Conservation (phyloP, 2,113 vertebrate species). For the Callionymus lyra region DNA sequence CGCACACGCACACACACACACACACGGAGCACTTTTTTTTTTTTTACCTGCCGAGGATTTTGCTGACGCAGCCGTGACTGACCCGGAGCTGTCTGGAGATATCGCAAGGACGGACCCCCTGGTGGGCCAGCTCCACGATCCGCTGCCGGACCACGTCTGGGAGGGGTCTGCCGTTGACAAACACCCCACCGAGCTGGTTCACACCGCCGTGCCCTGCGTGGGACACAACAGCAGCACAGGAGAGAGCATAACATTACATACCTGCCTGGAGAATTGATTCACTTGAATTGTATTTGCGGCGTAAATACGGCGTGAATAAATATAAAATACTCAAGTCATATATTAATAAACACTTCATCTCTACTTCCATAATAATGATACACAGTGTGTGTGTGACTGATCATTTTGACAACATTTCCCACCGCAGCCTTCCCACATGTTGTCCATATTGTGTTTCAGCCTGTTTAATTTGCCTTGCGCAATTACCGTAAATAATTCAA, state of each 20-base stretch:
- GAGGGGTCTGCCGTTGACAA: conserved; percentile 98
- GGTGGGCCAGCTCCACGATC: conserved; percentile 98
- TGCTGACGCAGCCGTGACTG: conserved; percentile 99
- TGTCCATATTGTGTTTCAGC: conserved; percentile 79
- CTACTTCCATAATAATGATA: neutral
- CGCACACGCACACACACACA: too few relatives aligned
- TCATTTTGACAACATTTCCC: conserved; percentile 28
- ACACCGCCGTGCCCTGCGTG: conserved; percentile 98
- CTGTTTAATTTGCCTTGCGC: conserved; percentile 83
- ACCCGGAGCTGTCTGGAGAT: conserved; percentile 97
- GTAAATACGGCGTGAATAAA: neutral
- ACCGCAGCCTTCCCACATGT: conserved; percentile 68
- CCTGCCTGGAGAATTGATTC: conserved; percentile 33
- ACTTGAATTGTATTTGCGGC: neutral
- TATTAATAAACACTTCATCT: neutral
- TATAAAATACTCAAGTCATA: neutral
- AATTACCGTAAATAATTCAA: conserved; percentile 91
- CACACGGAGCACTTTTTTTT: conserved; percentile 33
- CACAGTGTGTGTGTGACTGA: too few relatives aligned
- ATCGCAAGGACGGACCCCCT: conserved; percentile 97
- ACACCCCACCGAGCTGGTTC: conserved; percentile 99
- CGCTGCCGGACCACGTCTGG: conserved; percentile 98
- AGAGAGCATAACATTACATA: conserved; percentile 73
- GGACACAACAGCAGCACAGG: conserved; percentile 67
- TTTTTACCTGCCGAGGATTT: conserved; percentile 99